These are phyloP conservation scores for Stenolophus ochropezus DNA, from an alignment of 2,888 invertebrate species.

Conservation along the genomic window DNA sequence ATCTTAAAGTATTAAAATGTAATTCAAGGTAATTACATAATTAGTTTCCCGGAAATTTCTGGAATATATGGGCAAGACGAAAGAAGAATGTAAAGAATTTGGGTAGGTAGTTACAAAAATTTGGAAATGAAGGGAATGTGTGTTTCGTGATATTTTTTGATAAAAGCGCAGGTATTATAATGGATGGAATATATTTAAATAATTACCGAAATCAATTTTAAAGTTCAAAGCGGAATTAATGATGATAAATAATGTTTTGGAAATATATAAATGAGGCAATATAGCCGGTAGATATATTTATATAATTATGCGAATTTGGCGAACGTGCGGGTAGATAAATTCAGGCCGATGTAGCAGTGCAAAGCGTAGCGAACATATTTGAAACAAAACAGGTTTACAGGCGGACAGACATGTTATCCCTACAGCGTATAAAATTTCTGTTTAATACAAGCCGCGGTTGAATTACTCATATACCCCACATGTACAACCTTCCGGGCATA, in stretches of 20 bases:
- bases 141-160: background rate
- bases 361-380: slow-evolving; percentile 38
- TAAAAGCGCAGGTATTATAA: background rate
- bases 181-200: background rate
- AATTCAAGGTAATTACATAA: too few species aligned
- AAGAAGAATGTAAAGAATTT: too few species aligned
- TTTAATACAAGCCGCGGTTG: slow-evolving; percentile 54
- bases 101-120: too few species aligned
- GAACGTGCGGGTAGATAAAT: slow-evolving; percentile 27
- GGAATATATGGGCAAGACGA: too few species aligned
- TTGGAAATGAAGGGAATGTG: too few species aligned
- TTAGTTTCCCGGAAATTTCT: too few species aligned
- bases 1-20: too few species aligned
- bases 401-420: slow-evolving; percentile 51
- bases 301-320: slow-evolving; percentile 26
- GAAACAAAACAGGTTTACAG: slow-evolving; percentile 44
- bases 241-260: slow-evolving; percentile 12
- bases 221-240: background rate
- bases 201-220: background rate
- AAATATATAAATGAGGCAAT: slow-evolving; percentile 16
- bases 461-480: slow-evolving; percentile 54
- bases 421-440: slow-evolving; percentile 55
- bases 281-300: slow-evolving; percentile 36
- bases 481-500: slow-evolving; percentile 51
- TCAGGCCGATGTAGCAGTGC: slow-evolving; percentile 5